Evolutionary conservation across 2,797 vertebrate genomes (phyloP).

Genomic region (Hemibagrus guttatus): DNA sequence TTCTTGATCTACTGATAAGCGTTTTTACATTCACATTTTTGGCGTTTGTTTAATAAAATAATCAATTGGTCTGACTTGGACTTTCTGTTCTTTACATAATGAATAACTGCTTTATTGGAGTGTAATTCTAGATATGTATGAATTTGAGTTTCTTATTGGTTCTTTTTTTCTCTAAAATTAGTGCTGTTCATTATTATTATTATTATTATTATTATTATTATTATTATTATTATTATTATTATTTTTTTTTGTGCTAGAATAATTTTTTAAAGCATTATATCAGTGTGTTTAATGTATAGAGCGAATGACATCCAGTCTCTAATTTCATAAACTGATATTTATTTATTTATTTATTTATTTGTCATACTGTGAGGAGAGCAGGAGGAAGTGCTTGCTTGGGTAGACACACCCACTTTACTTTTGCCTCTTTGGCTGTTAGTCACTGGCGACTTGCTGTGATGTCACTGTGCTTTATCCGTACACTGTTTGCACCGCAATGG

Average conservation of each 20-base stretch:
- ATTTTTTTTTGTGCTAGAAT: background rate
- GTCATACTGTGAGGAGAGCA: constrained; percentile 12
- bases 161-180: background rate
- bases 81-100: background rate
- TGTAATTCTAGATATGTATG: background rate
- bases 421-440: constrained; percentile 43
- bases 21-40: background rate
- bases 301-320: background rate
- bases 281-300: background rate
- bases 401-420: constrained; percentile 2
- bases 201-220: background rate
- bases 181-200: background rate
- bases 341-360: background rate
- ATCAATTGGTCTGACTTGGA: background rate
- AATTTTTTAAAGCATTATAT: background rate
- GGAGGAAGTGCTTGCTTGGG: constrained; percentile 71
- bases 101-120: background rate
- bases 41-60: background rate
- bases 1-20: background rate
- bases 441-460: constrained; percentile 61
- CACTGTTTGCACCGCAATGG: constrained; percentile 62
- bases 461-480: constrained; percentile 66
- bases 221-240: background rate
- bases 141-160: background rate
- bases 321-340: background rate